Evolutionary conservation across 2,888 invertebrate species (phyloP), one percentile per base, ranked within the genome.

Genomic region (Perithous albicinctus): DNA sequence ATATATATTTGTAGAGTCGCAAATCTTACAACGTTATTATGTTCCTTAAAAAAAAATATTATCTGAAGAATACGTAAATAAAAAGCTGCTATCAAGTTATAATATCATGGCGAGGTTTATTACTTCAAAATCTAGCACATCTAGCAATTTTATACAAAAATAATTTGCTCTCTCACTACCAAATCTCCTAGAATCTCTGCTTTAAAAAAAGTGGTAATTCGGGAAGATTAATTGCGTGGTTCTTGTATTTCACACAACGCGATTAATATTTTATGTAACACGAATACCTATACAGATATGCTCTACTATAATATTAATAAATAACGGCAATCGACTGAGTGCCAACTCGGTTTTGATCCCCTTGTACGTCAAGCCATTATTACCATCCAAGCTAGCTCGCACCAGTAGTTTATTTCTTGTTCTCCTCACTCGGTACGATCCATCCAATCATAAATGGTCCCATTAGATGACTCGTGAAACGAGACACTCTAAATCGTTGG

Each of bases 401-500:
- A n/a, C 10, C 61, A 48, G 63, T 35, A 15, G 35, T 70, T 78
- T 35, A 46, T 64, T 41, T 51, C 41, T n/a, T 18, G 43, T 35
- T 43, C 56, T 56, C 23, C 12, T 20, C 32, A 35, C 26, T 8
- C 41, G 12, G 10, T 41, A 72, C 70, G 23, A 66, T 75, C 35
- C 74, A 61, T 61, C 70, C 63, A 74, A 59, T 72, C 63, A 66
- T 75, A 78, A 78, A 75, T 67, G 41, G 48, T 38, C 38, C 66
- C 74, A 78, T 82, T 75, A 64, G 63, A 63, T 59, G 78, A 70
- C 78, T 74, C 64, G 78, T 29, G 66, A 73, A 78, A 78, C 79
- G 67, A 66, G 72, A 72, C 72, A 48, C 66, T 73, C 46, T 6
- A 26, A 78, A 73, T 67, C 67, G 61, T 79, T 79, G 66, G 78